Percentiles rank a stretch among this genome's conserved stretches.
phyloP scores from a whole-genome alignment of 2,888 invertebrate genomes.

The Anthophora plumipes region DNA sequence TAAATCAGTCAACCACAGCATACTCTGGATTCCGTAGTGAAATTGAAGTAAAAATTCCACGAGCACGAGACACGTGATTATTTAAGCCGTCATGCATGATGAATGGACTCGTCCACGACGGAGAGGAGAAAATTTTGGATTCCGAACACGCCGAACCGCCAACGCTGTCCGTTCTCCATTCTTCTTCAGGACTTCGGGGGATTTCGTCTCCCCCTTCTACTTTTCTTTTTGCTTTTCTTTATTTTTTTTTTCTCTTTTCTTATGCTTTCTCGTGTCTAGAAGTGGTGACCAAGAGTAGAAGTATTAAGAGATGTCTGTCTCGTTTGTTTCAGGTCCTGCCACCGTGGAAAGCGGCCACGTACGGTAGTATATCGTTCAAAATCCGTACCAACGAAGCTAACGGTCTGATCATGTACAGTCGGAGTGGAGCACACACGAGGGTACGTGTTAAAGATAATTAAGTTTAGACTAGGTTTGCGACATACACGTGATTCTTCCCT shows the following conservation, averaged over 20 bases:
- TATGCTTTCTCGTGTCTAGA: constrained; percentile 22
- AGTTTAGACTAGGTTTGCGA: too few species aligned
- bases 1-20: constrained; percentile 51
- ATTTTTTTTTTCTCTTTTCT: constrained; percentile 9
- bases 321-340: constrained; percentile 90
- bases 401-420: constrained; percentile 96
- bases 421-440: constrained; percentile 86
- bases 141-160: constrained; percentile 53
- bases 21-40: constrained; percentile 27
- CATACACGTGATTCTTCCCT: too few species aligned
- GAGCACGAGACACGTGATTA: constrained; percentile 64
- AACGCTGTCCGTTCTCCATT: constrained; percentile 39
- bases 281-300: constrained; percentile 25
- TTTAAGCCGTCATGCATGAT: constrained; percentile 66
- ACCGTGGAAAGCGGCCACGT: constrained; percentile 95
- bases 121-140: constrained; percentile 62
- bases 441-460: too few species aligned
- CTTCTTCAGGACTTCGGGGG: constrained; percentile 53
- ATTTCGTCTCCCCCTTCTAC: constrained; percentile 34
- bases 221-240: constrained; percentile 10
- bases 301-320: constrained; percentile 66
- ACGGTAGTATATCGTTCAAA: constrained; percentile 96
- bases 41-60: constrained; percentile 55
- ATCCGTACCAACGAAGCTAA: constrained; percentile 98
- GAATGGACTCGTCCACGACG: constrained; percentile 51